Base-by-base conservation (phyloP, 2,113 vertebrate genomes). In the Erythrolamprus reginae region DNA sequence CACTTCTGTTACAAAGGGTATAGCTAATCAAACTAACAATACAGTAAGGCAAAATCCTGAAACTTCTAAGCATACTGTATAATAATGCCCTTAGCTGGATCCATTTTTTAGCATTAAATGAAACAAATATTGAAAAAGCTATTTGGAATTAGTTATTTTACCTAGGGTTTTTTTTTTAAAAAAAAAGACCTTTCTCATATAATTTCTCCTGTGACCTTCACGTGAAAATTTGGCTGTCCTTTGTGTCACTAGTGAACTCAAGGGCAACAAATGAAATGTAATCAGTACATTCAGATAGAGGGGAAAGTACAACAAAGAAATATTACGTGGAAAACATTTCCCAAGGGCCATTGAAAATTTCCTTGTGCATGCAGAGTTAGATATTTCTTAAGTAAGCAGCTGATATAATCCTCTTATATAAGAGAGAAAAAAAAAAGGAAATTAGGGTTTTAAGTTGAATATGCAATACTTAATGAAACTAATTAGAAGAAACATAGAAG, bases 241-340 rank as follows among this genome's bases (percentile, higher is more conserved):
- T 96, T 94, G 98, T 94, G 93, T 97, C 95, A 50, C 98, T 96
- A 0, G 98, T 97, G 95, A 98, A 96, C 87, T 97, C 98, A 96
- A 99, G 98, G 97, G 98, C 98, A 93, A 97, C 97, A 85, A 21
- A 82, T 97, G 95, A 65, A 58, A 93, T 97, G 93, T 95, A 98
- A 97, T 98, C 93, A 97, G 51, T 17, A 12, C 1, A 17, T 90
- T 94, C 0, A 4, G 83, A 91, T 9, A 26, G 13, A 28, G 82
- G 21, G 28, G 2, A n/a, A 89, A 86, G 82, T 33, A 70, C 70
- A 48, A 88, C 47, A 88, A 65, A 90, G 70, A 86, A 10, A 1
- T 42, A 21, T 8, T 58, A 58, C 5, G 12, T 61, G 55, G 53
- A 47, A 70, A 92, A 88, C 87, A 88, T 0, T 89, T 85, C 5